These are phyloP conservation scores for Nerophis lumbriciformis DNA, from an alignment of 2,113 vertebrate species.

Conservation along the genomic window DNA sequence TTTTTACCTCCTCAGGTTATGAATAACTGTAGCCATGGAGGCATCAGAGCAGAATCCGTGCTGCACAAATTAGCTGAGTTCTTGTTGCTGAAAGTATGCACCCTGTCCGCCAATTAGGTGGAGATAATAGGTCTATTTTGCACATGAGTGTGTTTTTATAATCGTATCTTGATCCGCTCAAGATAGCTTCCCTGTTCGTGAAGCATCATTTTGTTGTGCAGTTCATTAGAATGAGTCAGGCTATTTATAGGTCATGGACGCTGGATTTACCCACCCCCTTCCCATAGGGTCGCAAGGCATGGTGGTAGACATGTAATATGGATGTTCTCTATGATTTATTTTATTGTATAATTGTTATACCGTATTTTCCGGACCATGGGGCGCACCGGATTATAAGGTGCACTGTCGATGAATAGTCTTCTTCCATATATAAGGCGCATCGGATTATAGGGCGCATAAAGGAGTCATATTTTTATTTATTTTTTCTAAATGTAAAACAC, in stretches of 20 bases:
- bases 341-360: no score
- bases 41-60: conserved; percentile 44
- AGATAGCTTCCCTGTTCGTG: conserved; percentile 65
- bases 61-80: conserved; percentile 49
- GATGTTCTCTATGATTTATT: no score
- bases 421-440: no score
- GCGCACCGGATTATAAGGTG: no score
- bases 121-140: conserved; percentile 77
- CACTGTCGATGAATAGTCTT: no score
- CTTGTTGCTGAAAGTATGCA: conserved; percentile 54
- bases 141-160: conserved; percentile 76
- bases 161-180: conserved; percentile 69
- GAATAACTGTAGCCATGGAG: conserved; percentile 53
- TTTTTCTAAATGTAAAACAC: no score
- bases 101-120: conserved; percentile 67
- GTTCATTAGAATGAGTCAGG: conserved; percentile 22
- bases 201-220: conserved; percentile 36
- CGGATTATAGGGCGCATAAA: no score
- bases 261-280: neutral
- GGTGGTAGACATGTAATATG: no score
- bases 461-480: no score
- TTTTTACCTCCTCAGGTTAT: conserved; percentile 51
- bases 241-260: neutral
- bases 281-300: no score
- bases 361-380: no score